Percentiles rank a stretch among this genome's conserved stretches.
These are phyloP conservation scores for Podarcis lilfordi DNA, from an alignment of 2,797 vertebrate genomes.

Conservation along the genomic window DNA sequence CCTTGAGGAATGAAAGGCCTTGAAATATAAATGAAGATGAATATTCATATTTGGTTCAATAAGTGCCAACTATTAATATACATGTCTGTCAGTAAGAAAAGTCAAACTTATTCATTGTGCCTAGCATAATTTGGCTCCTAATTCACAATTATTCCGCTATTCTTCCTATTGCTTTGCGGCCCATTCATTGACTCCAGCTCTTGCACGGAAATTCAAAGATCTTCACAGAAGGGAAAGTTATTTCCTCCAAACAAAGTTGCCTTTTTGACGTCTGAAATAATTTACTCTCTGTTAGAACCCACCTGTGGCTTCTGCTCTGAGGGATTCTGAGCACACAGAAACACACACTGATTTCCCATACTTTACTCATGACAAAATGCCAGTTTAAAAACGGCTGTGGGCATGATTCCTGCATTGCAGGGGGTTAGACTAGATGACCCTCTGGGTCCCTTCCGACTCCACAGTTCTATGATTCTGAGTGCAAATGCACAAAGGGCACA, in stretches of 20 bases:
- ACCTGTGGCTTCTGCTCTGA: slow-evolving; percentile 58
- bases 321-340: slow-evolving; percentile 11
- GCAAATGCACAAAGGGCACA: neutral
- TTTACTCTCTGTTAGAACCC: slow-evolving; percentile 44
- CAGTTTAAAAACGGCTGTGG: neutral
- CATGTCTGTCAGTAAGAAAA: slow-evolving; percentile 94
- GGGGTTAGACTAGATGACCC: too few species aligned
- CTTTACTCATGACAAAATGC: slow-evolving; percentile 34
- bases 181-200: slow-evolving; percentile 52
- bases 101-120: slow-evolving; percentile 82
- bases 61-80: slow-evolving; percentile 99
- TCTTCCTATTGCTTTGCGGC: slow-evolving; percentile 69
- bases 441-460: too few species aligned
- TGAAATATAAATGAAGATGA: slow-evolving; percentile 99
- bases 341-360: slow-evolving; percentile 6
- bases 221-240: neutral
- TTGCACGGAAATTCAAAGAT: slow-evolving; percentile 19
- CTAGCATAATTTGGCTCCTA: slow-evolving; percentile 88
- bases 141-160: slow-evolving; percentile 91
- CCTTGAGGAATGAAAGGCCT: slow-evolving; percentile 93
- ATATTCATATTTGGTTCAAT: slow-evolving; percentile 99
- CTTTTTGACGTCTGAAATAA: slow-evolving; percentile 25
- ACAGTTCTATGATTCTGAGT: too few species aligned
- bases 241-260: slow-evolving; percentile 40
- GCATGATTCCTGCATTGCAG: too few species aligned